Conservation (phyloP, 2,888 invertebrate species). For the Epsilonema sp. region DNA sequence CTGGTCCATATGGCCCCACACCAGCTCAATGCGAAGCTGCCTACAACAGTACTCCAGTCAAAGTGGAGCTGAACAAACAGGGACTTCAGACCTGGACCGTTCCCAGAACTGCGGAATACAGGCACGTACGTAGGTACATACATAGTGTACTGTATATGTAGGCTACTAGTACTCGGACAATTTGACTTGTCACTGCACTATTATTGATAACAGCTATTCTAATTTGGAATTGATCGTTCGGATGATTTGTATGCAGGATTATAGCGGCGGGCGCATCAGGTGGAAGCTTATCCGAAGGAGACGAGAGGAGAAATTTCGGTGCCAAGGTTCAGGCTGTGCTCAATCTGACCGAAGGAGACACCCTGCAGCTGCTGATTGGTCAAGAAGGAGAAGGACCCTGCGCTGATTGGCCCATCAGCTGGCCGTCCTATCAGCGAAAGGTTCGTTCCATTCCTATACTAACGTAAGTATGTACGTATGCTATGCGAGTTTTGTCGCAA, state of each 20-base stretch:
- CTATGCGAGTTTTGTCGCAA: too few species aligned
- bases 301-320: constrained; percentile 42
- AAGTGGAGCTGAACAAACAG: not conserved
- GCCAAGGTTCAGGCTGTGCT: constrained; percentile 53
- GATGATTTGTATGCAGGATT: constrained; percentile 18
- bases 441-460: too few species aligned
- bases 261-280: constrained; percentile 22
- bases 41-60: constrained; percentile 6
- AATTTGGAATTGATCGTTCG: not conserved
- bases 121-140: too few species aligned
- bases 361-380: constrained; percentile 59
- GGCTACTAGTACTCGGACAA: too few species aligned
- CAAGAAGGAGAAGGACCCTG: constrained; percentile 66
- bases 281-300: constrained; percentile 33
- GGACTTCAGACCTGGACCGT: constrained; percentile 7
- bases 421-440: too few species aligned
- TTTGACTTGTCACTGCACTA: too few species aligned
- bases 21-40: constrained; percentile 4
- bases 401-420: constrained; percentile 4
- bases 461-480: too few species aligned
- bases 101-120: constrained; percentile 7
- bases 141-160: too few species aligned
- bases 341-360: constrained; percentile 53
- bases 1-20: constrained; percentile 5
- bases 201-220: too few species aligned